Conservation (phyloP, 1,140 invertebrate species). For the Drosophila mayri region DNA sequence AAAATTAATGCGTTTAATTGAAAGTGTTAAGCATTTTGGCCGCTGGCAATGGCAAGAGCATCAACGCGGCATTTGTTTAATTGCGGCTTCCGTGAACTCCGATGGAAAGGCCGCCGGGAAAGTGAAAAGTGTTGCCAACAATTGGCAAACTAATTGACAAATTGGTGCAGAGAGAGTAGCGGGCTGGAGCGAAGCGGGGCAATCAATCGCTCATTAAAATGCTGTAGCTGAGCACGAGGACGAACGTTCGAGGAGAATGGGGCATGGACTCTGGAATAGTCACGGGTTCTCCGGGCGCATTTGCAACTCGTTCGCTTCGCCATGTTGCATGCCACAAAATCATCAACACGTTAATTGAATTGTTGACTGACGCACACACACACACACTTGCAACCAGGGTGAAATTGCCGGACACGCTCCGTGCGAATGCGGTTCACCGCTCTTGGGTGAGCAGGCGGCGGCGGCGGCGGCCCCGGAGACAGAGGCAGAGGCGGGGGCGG, state of each 20-base stretch:
- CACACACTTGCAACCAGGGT: neutral
- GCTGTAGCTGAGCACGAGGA: constrained; percentile 17
- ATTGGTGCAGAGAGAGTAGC: constrained; percentile 48
- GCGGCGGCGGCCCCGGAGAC: neutral
- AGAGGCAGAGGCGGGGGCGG: neutral
- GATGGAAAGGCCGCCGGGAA: constrained; percentile 3
- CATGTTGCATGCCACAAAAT: constrained; percentile 82
- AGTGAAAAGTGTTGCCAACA: constrained; percentile 61
- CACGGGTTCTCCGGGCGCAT: constrained; percentile 22
- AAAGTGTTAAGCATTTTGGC: constrained; percentile 72
- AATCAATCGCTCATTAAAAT: constrained; percentile 81
- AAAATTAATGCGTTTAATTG: constrained; percentile 83
- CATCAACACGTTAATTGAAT: constrained; percentile 84
- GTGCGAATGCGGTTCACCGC: constrained; percentile 77
- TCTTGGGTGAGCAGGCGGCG: constrained; percentile 12
- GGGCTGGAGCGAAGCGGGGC: neutral
- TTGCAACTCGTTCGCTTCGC: constrained; percentile 62
- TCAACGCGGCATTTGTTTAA: constrained; percentile 63
- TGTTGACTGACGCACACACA: constrained; percentile 79
- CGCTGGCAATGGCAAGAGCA: constrained; percentile 8
- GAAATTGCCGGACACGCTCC: constrained; percentile 39
- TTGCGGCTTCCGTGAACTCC: constrained; percentile 37
- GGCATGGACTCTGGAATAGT: neutral
- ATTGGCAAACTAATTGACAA: constrained; percentile 75
- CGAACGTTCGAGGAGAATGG: neutral